Evolutionary conservation across 2,797 vertebrate genomes (phyloP), one percentile per base, ranked within the genome.

Genomic region (Taeniopygia guttata): DNA sequence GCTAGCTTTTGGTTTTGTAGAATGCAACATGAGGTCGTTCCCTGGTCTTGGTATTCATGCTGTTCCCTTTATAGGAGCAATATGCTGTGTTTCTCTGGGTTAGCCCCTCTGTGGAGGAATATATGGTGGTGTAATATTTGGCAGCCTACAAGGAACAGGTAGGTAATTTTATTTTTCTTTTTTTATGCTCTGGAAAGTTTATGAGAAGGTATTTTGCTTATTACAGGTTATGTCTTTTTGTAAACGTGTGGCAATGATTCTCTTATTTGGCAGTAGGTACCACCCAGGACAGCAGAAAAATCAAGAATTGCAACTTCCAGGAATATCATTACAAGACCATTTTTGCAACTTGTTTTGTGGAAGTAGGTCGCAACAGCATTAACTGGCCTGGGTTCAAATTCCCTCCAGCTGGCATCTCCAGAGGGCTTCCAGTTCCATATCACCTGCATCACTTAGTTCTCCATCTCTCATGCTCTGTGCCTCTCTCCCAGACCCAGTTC

Each of bases 21-120:
- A 91, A 49, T 59, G 45, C 48, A 49, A 36, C 2, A 3, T 40
- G 52, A 76, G 42, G 76, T 75, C 56, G 46, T 69, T 27, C 40
- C 26, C 46, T 81, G 34, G 49, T 90, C 90, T 92, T 95, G 74
- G 56, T 56, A 77, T 80, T 94, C 63, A 56, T 56, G 49, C 59
- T 66, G 49, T 49, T 80, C 55, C 74, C 48, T 70, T 76, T 74
- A 42, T 66, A 89, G 84, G 75, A 91, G n/a, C 3, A 3, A 63
- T 64, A 59, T 0, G 0, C 32, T 73, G 14, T 87, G 38, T 87
- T 89, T 95, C 76, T 94, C 68, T 79, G 62, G 8, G 48, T 90
- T 84, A 91, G 64, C 25, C 64, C 34, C 27, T 60, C 52, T 84
- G 12, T 77, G 69, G 30, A 51, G 34, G 16, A 70, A 2, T 70